These are phyloP conservation scores for Okamejei kenojei DNA, from an alignment of 2,797 vertebrate species.

Conservation along the genomic window DNA sequence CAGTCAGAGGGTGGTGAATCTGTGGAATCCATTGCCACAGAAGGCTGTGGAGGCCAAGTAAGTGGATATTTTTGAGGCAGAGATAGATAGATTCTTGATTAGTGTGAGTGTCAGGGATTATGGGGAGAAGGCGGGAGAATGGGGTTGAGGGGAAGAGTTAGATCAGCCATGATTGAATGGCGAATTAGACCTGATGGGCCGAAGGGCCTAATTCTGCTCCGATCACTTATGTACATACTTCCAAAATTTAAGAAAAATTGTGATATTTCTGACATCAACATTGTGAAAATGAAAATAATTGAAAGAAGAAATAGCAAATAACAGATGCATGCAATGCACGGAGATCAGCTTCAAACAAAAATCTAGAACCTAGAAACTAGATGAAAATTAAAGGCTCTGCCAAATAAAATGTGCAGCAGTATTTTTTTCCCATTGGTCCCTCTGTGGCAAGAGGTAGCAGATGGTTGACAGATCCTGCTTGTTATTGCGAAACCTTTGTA, in stretches of 20 bases:
- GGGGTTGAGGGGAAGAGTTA: no score
- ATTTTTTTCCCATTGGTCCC: neutral
- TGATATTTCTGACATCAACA: neutral
- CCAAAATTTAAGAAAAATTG: neutral
- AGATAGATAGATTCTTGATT: no score
- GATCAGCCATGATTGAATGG: no score
- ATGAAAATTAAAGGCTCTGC: neutral
- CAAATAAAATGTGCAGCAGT: neutral
- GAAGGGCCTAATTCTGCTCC: no score
- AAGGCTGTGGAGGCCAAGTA: no score
- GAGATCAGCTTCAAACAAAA: neutral
- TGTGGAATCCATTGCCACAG: no score
- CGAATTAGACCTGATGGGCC: no score
- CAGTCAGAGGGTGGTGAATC: no score
- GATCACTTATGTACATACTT: no score
- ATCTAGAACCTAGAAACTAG: neutral
- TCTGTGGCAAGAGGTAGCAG: neutral
- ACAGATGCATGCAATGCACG: neutral
- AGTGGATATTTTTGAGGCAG: no score
- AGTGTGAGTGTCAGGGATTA: no score
- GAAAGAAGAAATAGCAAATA: neutral
- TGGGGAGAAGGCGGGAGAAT: no score
- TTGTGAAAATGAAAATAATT: neutral
- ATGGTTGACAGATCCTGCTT: neutral
- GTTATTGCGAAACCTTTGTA: neutral